Base-by-base conservation (phyloP, 2,113 vertebrate genomes). In the Poecile atricapillus region DNA sequence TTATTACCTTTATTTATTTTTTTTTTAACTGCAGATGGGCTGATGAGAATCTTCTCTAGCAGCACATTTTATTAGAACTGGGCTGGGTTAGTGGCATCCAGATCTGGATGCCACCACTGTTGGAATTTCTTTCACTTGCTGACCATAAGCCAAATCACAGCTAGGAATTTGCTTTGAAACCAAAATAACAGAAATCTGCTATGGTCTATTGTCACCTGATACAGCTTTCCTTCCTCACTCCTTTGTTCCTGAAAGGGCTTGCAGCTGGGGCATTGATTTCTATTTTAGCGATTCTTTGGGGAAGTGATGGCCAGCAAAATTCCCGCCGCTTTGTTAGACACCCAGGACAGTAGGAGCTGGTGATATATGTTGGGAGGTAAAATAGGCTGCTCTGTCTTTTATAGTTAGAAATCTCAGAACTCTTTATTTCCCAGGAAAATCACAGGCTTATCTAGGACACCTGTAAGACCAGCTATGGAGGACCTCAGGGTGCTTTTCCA, bases 101-200 rank as follows among this genome's bases (percentile, higher is more conserved):
- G 76, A 73, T 90, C 56, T 91, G 68, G 90, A 94, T 75, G 46
- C 71, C 86, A 81, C 68, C 70, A 79, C 65, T 69, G 73, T 16
- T 95, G 71, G 75, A 96, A 92, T 86, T 88, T 88, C 83, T 70
- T 87, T 96, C 75, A 52, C n/a, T 93, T 1, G 3, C 76, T 97
- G 86, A 91, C 87, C 77, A 74, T 71, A 85, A 93, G 87, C 90
- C 93, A 95, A 95, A 95, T 91, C 75, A 82, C 70, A 93, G 93
- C 77, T 91, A 79, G 92, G 73, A 92, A 87, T 94, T 96, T 43
- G 55, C 94, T 92, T 95, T 95, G 95, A 94, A 95, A 94, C 60
- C 49, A 62, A 83, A 92, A 91, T 78, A 93, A 93, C 37, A 90
- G 82, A 85, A 90, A 86, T 83, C 68, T 70, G 46, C 82, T 86